Percentiles rank a stretch among this genome's conserved stretches.
phyloP scores from a whole-genome alignment of 2,113 vertebrate species.

The Leiothrix lutea region DNA sequence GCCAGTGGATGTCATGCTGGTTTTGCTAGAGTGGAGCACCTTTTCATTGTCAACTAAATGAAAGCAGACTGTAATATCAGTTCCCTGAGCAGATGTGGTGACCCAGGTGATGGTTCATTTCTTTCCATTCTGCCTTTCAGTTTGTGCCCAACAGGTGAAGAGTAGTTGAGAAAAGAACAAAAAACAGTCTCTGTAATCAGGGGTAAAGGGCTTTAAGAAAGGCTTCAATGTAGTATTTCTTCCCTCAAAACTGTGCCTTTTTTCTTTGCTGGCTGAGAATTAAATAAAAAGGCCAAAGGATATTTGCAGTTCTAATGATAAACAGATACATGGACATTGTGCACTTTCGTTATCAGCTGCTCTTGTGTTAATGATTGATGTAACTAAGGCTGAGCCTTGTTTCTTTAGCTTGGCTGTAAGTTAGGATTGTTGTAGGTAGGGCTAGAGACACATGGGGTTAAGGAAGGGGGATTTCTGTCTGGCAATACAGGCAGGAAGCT shows the following conservation, averaged over 20 bases:
- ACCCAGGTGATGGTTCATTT: neutral
- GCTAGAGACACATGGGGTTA: neutral
- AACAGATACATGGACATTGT: neutral
- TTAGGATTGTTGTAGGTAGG: neutral
- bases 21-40: neutral
- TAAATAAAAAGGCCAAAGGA: neutral
- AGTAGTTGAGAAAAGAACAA: neutral
- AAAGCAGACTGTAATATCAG: neutral
- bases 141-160: neutral
- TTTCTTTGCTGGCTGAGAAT: neutral
- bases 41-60: neutral
- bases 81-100: neutral
- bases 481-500: neutral
- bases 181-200: neutral
- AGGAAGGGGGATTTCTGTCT: neutral
- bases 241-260: neutral
- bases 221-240: neutral
- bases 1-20: neutral
- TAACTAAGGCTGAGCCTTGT: neutral
- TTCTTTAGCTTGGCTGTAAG: neutral
- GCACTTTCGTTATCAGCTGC: neutral
- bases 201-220: neutral
- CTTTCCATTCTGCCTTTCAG: neutral
- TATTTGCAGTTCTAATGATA: neutral
- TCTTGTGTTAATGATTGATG: slow-evolving; percentile 13